Conservation (phyloP, 92 coral and sea anemone genomes). For the Bergia sp. region DNA sequence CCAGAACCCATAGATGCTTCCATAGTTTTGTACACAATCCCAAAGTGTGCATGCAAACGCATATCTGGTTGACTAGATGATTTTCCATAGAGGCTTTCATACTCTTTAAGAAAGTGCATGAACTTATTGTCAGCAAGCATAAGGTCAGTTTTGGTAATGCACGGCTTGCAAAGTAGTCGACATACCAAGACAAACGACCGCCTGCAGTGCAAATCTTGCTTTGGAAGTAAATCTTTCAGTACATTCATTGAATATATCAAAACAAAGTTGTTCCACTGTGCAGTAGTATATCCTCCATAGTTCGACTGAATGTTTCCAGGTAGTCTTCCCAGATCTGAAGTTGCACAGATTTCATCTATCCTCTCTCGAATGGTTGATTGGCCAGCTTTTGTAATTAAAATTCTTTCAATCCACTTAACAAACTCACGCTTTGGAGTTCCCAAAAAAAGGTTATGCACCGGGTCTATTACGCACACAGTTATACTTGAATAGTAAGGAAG, state of each 20-base stretch:
- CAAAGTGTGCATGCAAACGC: conserved; percentile 67
- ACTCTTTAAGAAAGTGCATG: conserved; percentile 55
- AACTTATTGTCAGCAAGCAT: conserved; percentile 52
- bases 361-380: conserved; percentile 42
- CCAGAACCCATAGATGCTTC: conserved; percentile 67
- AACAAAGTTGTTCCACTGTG: conserved; percentile 76
- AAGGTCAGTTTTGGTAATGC: conserved; percentile 54
- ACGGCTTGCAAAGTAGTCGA: conserved; percentile 63
- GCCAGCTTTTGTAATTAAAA: conserved; percentile 47
- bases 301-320: conserved; percentile 68
- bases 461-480: conserved; percentile 57
- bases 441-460: conserved; percentile 69
- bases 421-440: conserved; percentile 63
- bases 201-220: conserved; percentile 65
- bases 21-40: conserved; percentile 54
- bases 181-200: conserved; percentile 76
- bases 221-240: conserved; percentile 60
- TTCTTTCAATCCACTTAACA: conserved; percentile 54
- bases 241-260: conserved; percentile 64
- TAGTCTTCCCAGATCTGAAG: conserved; percentile 62
- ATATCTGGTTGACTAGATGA: conserved; percentile 57
- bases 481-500: conserved; percentile 45
- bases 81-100: conserved; percentile 58
- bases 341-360: conserved; percentile 50
- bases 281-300: conserved; percentile 72